These are phyloP conservation scores for Bovichtus diacanthus DNA, from an alignment of 2,797 vertebrate species.

Conservation along the genomic window DNA sequence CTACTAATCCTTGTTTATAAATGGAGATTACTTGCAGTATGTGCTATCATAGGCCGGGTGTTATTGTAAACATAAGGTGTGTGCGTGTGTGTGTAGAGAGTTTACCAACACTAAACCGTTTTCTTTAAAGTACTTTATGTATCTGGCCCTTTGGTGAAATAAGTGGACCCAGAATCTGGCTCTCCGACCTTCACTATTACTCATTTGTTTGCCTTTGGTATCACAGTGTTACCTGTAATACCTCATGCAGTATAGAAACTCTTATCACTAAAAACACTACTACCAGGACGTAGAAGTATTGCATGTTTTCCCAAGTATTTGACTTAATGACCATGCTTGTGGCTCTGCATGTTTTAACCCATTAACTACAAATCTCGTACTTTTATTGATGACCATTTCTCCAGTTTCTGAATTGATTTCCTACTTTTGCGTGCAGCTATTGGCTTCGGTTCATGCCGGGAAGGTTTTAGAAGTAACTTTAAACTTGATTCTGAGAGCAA, in stretches of 20 bases:
- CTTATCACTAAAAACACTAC: constrained; percentile 57
- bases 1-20: constrained; percentile 56
- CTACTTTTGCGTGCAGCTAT: background rate
- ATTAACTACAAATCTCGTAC: constrained; percentile 12
- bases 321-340: constrained; percentile 30
- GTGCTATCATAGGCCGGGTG: constrained; percentile 61
- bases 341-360: constrained; percentile 37
- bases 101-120: constrained; percentile 71
- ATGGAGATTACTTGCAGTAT: constrained; percentile 65
- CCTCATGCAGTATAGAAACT: constrained; percentile 53
- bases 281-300: constrained; percentile 69
- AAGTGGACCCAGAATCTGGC: constrained; percentile 38
- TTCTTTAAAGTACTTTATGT: constrained; percentile 39
- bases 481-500: background rate
- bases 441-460: constrained; percentile 21
- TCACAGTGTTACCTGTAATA: constrained; percentile 48
- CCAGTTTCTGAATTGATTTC: background rate
- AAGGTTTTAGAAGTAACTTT: background rate
- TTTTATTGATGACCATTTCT: background rate
- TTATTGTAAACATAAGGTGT: constrained; percentile 58
- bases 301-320: constrained; percentile 60
- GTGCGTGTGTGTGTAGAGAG: constrained; percentile 50
- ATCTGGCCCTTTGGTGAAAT: constrained; percentile 34
- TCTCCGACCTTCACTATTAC: constrained; percentile 26
- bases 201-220: constrained; percentile 45